These are phyloP conservation scores for Pyrochroa serraticornis DNA, from an alignment of 2,888 invertebrate species.

Conservation along the genomic window DNA sequence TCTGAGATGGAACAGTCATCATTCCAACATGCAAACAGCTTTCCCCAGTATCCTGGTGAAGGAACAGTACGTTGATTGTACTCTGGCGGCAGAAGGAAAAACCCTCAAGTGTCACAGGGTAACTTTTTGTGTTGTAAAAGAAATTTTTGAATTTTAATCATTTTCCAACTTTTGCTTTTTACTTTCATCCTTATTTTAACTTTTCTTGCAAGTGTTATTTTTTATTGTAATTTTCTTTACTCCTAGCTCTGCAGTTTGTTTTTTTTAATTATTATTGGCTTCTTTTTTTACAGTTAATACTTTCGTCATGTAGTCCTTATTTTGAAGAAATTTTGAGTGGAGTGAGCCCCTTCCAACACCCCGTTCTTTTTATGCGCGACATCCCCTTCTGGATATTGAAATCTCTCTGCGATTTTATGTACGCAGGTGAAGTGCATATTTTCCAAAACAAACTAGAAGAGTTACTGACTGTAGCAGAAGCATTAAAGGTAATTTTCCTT, in stretches of 20 bases:
- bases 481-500: conserved; percentile 51
- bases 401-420: conserved; percentile 62
- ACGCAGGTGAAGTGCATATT: conserved; percentile 61
- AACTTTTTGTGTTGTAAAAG: conserved; percentile 15
- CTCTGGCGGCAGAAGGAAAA: conserved; percentile 62
- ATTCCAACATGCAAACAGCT: conserved; percentile 62
- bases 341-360: conserved; percentile 58
- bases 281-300: conserved; percentile 56
- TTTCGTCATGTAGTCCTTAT: conserved; percentile 61
- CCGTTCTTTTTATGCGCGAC: conserved; percentile 60
- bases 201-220: too few species aligned
- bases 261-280: not conserved
- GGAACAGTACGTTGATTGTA: conserved; percentile 63
- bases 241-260: too few species aligned
- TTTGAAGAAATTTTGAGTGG: conserved; percentile 59
- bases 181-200: not conserved
- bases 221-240: too few species aligned
- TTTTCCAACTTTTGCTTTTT: not conserved
- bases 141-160: not conserved
- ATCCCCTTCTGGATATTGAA: conserved; percentile 61
- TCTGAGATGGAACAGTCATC: conserved; percentile 64
- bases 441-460: conserved; percentile 58
- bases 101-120: conserved; percentile 64
- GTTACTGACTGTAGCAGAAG: conserved; percentile 59
- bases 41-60: conserved; percentile 60